phyloP scores from a whole-genome alignment of 2,888 invertebrate genomes.

The Leptopilina myrica region DNA sequence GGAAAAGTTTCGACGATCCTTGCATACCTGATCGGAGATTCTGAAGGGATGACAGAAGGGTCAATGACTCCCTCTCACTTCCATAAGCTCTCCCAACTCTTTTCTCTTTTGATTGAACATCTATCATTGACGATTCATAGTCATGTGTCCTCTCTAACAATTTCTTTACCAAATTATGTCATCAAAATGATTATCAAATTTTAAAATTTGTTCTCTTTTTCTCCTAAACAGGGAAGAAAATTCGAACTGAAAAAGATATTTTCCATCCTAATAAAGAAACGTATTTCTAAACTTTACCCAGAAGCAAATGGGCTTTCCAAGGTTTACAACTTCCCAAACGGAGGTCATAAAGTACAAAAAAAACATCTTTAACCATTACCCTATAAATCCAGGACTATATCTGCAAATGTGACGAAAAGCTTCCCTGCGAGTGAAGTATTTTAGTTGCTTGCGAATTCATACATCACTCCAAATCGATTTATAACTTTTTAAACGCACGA shows the following conservation, averaged over 20 bases:
- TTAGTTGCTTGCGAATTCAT: background rate
- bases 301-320: background rate
- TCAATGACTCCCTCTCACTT: slow-evolving; percentile 45
- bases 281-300: too few species aligned
- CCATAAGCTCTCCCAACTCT: slow-evolving; percentile 44
- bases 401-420: slow-evolving; percentile 15
- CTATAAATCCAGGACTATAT: slow-evolving; percentile 20
- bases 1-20: slow-evolving; percentile 75
- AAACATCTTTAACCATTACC: background rate
- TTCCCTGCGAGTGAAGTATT: background rate
- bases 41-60: slow-evolving; percentile 45
- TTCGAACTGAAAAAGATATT: too few species aligned
- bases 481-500: background rate
- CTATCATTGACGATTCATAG: slow-evolving; percentile 68
- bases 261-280: too few species aligned
- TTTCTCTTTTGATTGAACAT: slow-evolving; percentile 64
- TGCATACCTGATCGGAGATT: slow-evolving; percentile 70
- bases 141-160: slow-evolving; percentile 46
- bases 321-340: background rate
- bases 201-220: too few species aligned
- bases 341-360: slow-evolving; percentile 16
- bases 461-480: background rate
- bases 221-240: too few species aligned
- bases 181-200: too few species aligned
- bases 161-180: slow-evolving; percentile 62